phyloP scores from a whole-genome alignment of 1,140 invertebrate species.

The Zaprionus africanus region DNA sequence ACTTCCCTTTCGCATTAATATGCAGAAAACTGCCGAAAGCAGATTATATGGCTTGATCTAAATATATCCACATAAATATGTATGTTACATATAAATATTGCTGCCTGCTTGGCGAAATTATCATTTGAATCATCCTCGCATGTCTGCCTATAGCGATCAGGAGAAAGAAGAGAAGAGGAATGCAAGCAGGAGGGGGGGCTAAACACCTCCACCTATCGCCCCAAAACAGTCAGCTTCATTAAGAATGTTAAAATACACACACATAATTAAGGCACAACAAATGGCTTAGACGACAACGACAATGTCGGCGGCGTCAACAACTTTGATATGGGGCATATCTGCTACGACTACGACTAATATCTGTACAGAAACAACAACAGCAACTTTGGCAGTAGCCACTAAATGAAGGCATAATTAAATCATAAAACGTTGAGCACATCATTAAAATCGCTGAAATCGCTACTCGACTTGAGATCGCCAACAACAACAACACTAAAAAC shows the following conservation, averaged over 20 bases:
- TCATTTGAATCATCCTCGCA: slow-evolving; percentile 76
- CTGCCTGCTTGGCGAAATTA: slow-evolving; percentile 49
- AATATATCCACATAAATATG: not conserved
- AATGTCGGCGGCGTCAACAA: slow-evolving; percentile 32
- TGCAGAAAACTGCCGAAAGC: slow-evolving; percentile 22
- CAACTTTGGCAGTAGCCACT: slow-evolving; percentile 50
- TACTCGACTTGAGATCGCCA: slow-evolving; percentile 73
- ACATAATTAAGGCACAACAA: slow-evolving; percentile 80
- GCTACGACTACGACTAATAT: slow-evolving; percentile 34
- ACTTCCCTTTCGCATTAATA: not conserved
- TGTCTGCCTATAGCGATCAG: slow-evolving; percentile 63
- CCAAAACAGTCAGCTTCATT: slow-evolving; percentile 64
- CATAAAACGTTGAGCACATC: slow-evolving; percentile 80
- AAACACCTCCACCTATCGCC: slow-evolving; percentile 35
- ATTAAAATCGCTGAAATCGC: slow-evolving; percentile 78
- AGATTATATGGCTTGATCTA: not conserved
- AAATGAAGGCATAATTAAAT: slow-evolving; percentile 80
- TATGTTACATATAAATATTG: not conserved
- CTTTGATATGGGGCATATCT: slow-evolving; percentile 73
- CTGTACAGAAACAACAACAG: slow-evolving; percentile 28
- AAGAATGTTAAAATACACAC: slow-evolving; percentile 75
- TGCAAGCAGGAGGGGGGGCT: not conserved
- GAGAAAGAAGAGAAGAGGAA: not conserved
- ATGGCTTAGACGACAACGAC: slow-evolving; percentile 43
- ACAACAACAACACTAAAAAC: slow-evolving; percentile 35